Evolutionary conservation across 2,113 vertebrate genomes (phyloP).

Genomic region (Cephalopholis sonnerati): DNA sequence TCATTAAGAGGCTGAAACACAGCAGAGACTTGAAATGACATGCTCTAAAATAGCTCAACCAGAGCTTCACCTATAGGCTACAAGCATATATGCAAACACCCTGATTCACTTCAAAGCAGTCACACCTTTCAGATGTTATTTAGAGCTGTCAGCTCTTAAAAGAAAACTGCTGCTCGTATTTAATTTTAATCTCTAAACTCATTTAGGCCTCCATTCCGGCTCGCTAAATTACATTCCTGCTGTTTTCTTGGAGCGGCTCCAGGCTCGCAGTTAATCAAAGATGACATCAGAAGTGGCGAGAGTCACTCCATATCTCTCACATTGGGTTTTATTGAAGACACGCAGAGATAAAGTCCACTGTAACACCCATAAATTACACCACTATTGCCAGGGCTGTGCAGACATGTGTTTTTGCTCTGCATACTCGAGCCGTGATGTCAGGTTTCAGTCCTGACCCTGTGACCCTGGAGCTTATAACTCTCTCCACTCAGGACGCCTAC

Average conservation of each 20-base stretch:
- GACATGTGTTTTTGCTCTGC: conserved; percentile 67
- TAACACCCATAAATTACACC: conserved; percentile 57
- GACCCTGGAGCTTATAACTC: conserved; percentile 68
- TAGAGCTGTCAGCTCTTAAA: conserved; percentile 4
- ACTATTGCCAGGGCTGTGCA: conserved; percentile 52
- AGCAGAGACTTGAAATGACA: conserved; percentile 71
- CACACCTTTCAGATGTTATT: conserved; percentile 19
- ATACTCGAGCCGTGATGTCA: conserved; percentile 77
- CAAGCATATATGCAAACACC: conserved; percentile 33
- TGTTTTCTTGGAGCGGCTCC: conserved; percentile 35
- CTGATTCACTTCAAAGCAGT: conserved; percentile 29
- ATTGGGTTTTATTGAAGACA: conserved; percentile 55
- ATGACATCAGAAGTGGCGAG: conserved; percentile 45
- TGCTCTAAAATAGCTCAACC: conserved; percentile 57
- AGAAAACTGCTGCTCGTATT: conserved; percentile 8
- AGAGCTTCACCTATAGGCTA: conserved; percentile 26
- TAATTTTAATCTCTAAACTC: conserved; percentile 14
- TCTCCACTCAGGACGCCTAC: conserved; percentile 50
- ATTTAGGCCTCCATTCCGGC: conserved; percentile 9
- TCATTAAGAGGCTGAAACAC: conserved; percentile 72
- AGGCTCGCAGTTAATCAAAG: conserved; percentile 34
- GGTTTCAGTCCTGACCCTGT: conserved; percentile 63
- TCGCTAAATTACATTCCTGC: conserved; percentile 14
- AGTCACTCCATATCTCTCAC: conserved; percentile 40
- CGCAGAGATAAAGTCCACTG: conserved; percentile 64